Percentiles rank a stretch among this genome's conserved stretches.
These are phyloP conservation scores for Helostoma temminkii DNA, from an alignment of 2,797 vertebrate species.

Conservation along the genomic window DNA sequence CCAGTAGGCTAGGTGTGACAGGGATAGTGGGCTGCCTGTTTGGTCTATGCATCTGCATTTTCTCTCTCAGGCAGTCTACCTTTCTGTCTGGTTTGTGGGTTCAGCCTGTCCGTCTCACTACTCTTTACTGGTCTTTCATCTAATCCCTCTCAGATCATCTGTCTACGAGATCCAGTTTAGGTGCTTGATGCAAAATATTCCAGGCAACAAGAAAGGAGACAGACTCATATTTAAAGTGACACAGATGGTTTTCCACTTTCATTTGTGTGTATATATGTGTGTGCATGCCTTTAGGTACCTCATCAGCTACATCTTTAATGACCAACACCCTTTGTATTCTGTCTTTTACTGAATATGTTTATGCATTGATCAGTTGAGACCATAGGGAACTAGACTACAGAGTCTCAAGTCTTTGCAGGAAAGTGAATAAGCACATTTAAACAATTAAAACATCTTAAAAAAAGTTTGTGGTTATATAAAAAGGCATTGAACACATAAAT, in stretches of 20 bases:
- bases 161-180: slow-evolving; percentile 58
- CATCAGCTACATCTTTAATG: slow-evolving; percentile 7
- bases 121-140: slow-evolving; percentile 53
- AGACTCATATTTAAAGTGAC: slow-evolving; percentile 17
- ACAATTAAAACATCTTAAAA: too few species aligned
- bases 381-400: neutral
- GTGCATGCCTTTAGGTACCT: neutral
- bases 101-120: slow-evolving; percentile 18
- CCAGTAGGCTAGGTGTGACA: slow-evolving; percentile 8
- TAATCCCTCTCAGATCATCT: slow-evolving; percentile 50
- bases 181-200: slow-evolving; percentile 39
- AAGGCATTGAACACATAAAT: too few species aligned
- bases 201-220: slow-evolving; percentile 18
- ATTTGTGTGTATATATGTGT: neutral
- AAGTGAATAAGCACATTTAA: neutral
- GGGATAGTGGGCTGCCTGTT: neutral
- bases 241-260: neutral
- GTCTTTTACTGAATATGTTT: neutral
- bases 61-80: slow-evolving; percentile 19
- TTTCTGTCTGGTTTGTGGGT: slow-evolving; percentile 40
- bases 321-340: neutral
- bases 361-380: neutral
- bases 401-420: neutral
- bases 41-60: neutral
- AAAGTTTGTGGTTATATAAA: too few species aligned